Evolutionary conservation across 2,797 vertebrate species (phyloP), one percentile per base, ranked within the genome.

Genomic region (Myoxocephalus aenaeus): DNA sequence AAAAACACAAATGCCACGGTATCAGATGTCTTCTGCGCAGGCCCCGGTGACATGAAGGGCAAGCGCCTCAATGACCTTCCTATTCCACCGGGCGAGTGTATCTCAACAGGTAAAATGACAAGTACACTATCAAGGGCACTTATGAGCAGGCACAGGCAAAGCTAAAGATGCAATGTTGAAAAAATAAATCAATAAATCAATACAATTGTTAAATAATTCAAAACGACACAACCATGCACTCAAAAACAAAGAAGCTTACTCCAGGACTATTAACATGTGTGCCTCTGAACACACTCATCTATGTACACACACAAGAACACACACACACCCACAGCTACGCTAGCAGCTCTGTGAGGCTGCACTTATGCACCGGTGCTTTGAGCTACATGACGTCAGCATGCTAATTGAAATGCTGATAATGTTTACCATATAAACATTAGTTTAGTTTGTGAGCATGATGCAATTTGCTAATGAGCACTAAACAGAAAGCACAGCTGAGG

Each of bases 1-100:
- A 98, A 97, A 94, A 97, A 96, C 96, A 99, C 97, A 65, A 99
- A 99, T 80, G 97, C 97, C 83, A 97, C 98, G 1, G 96, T 98
- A 77, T 97, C 97, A 22, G 97, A 99, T 83, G 96, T 98, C 87
- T 94, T 96, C 74, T 99, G 98, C 51, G 92, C 95, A n/a, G 96
- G 97, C n/a, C 98, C 97, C 22, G 93, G 89, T 56, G 95, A 97
- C 81, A 97, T 97, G 93, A 97, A 97, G 94, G 97, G 96, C 88
- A 97, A 97, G 93, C 96, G 96, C 78, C 95, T 99, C 86, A 98
- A 97, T 72, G 96, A 99, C 65, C 95, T 98, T 82, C 93, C 94
- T 59, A 96, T 96, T 87, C 96, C 96, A 87, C 96, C 96, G 62
- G 96, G 95, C 48, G 95, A 96, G 83, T 99, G 98, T 66, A 97